These are phyloP conservation scores for Sarcophaga peregrina DNA, from an alignment of 1,140 invertebrate genomes.

Conservation along the genomic window DNA sequence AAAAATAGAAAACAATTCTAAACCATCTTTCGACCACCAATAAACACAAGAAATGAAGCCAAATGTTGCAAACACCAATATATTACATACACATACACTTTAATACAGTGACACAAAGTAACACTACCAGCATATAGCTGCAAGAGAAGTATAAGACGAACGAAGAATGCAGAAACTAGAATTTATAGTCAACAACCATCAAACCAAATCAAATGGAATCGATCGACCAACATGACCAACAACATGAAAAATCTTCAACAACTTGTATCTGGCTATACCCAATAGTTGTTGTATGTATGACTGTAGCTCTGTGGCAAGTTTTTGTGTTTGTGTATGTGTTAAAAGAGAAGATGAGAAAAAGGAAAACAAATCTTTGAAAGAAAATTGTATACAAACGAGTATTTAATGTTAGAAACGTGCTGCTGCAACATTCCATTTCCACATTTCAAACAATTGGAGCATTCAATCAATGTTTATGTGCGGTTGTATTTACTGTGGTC, in stretches of 20 bases:
- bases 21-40: conserved; percentile 17
- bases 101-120: background rate
- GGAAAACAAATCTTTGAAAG: background rate
- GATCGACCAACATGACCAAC: conserved; percentile 3
- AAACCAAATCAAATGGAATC: conserved; percentile 24
- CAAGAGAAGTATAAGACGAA: background rate
- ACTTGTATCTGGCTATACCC: background rate
- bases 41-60: background rate
- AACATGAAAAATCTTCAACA: background rate
- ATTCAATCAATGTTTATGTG: conserved; percentile 38
- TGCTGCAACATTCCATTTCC: background rate
- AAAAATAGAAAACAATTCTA: background rate
- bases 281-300: too few relatives aligned
- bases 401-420: conserved; percentile 32
- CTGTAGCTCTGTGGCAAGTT: too few relatives aligned
- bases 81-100: background rate
- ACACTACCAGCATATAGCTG: background rate
- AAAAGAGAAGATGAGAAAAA: too few relatives aligned
- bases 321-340: background rate
- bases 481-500: conserved; percentile 36
- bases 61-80: background rate
- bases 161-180: background rate
- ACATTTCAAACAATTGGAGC: background rate
- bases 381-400: conserved; percentile 33
- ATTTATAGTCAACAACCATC: conserved; percentile 27